Conservation (phyloP, 2,113 vertebrate species). For the Otocyon megalotis region DNA sequence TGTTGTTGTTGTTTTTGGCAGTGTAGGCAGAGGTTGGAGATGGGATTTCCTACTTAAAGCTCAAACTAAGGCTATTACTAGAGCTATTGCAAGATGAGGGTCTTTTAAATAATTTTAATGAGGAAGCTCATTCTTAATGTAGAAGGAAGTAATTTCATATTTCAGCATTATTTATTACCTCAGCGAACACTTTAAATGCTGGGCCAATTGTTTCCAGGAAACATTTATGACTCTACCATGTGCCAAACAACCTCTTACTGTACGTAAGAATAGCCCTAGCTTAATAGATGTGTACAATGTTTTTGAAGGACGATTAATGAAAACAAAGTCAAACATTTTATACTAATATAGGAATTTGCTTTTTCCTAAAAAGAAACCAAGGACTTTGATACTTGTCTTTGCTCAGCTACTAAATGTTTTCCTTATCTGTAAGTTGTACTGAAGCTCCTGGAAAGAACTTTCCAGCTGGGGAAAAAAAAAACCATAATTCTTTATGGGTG, state of each 20-base stretch:
- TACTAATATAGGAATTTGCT: neutral
- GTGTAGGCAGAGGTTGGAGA: neutral
- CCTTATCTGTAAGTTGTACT: neutral
- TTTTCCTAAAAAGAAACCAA: neutral
- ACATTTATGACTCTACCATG: conserved; percentile 43
- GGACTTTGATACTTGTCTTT: neutral
- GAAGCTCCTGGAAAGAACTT: neutral
- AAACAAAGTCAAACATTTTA: neutral
- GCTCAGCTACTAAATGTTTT: neutral
- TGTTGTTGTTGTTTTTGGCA: neutral
- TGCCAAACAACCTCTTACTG: conserved; percentile 61
- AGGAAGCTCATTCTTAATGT: conserved; percentile 49
- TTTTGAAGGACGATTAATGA: conserved; percentile 3
- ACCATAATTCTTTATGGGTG: neutral
- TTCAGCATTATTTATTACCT: conserved; percentile 67
- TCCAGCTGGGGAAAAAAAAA: neutral
- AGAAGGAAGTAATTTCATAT: conserved; percentile 63
- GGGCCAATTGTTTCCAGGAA: conserved; percentile 52
- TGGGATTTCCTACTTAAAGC: conserved; percentile 19
- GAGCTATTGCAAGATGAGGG: neutral
- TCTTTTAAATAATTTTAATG: conserved; percentile 46
- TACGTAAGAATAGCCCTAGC: neutral
- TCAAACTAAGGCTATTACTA: conserved; percentile 31
- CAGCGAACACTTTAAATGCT: conserved; percentile 55
- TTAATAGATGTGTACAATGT: neutral